Evolutionary conservation across 1,140 invertebrate species (phyloP).

Genomic region (Gyrodactylus salaris): DNA sequence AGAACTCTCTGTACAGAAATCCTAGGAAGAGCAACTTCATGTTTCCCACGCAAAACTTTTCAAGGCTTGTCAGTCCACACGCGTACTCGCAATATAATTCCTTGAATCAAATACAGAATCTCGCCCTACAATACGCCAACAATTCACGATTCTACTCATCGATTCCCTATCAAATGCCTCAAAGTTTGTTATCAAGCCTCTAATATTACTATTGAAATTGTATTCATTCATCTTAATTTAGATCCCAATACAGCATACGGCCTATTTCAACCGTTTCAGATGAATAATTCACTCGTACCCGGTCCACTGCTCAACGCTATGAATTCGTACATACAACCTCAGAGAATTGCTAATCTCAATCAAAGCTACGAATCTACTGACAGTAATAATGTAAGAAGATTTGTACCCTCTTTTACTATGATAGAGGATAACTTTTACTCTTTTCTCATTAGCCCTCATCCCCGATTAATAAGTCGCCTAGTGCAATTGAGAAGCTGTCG

Average conservation of each 20-base stretch:
- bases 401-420: no score
- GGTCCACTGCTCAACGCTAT: conserved; percentile 7
- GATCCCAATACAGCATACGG: background rate
- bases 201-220: background rate
- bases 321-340: no score
- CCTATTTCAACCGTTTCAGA: background rate
- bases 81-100: background rate
- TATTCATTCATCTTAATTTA: background rate
- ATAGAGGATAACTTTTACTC: no score
- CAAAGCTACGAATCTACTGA: no score
- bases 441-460: no score
- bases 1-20: background rate
- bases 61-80: background rate
- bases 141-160: background rate
- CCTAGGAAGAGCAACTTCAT: background rate
- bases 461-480: no score
- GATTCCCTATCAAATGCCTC: background rate
- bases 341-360: no score
- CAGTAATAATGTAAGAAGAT: no score
- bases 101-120: background rate
- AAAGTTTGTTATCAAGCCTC: background rate
- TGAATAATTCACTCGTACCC: conserved; percentile 3
- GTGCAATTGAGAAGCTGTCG: no score
- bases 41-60: background rate
- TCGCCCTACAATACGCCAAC: background rate